Base-by-base conservation (phyloP, 2,888 invertebrate genomes). In the Chymomyza procnemis region DNA sequence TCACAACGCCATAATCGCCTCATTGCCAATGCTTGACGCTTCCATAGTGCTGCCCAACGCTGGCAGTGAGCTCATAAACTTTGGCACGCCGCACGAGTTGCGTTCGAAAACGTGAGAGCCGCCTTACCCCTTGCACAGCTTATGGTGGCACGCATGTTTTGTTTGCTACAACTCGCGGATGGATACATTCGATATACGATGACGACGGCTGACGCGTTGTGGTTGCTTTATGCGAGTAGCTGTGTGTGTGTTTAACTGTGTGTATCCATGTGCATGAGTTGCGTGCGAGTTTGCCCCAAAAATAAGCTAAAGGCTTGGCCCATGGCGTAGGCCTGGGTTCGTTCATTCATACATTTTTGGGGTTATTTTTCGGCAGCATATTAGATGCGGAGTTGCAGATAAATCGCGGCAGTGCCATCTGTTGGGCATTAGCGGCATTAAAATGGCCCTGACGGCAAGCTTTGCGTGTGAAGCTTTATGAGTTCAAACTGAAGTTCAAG, bases 401-500 rank as follows among this genome's bases (percentile, higher is more conserved):
- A 64, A 69, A 26, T 56, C 67, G 76, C 64, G 64, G 64, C 34
- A 41, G 34, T 41, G 80, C 81, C 81, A 83, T 82, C 81, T 82
- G 84, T 75, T 76, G 81, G 80, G 18, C 75, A 72, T 70, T 73
- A 67, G 74, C 67, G 52, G 69, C 56, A 81, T 69, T 71, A 68
- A 60, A 50, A 57, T 41, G 34, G 34, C 34, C 34, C 9, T 41
- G 78, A 34, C 8, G 78, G 70, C 65, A 64, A 34, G 61, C 60
- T 60, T 67, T 55, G 21, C n/a, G 55, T 55, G 57, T 55, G 46
- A 71, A 79, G 75, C 78, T 80, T 78, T 70, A 47, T 41, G 34
- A 41, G 34, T 41, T 41, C 34, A 41, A 47, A 22, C 26, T 58
- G 12, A 62, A 71, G 64, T 65, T 46, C 61, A 60, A 85, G 75